Conservation (phyloP, 2,113 vertebrate species). For the Noctilio leporinus region DNA sequence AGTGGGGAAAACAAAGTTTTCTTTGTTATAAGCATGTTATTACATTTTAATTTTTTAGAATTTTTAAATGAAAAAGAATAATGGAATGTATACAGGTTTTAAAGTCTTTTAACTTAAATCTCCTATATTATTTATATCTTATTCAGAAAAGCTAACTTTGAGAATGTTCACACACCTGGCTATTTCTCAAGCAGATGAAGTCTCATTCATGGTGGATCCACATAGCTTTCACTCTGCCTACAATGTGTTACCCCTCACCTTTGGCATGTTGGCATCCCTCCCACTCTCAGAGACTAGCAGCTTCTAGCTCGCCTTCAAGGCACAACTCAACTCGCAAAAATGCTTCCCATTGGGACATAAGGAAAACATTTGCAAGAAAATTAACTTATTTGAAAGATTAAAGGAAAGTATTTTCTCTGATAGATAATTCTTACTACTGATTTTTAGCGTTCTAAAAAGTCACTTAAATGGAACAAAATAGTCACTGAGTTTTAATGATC, state of each 20-base stretch:
- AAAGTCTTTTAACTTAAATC: constrained; percentile 15
- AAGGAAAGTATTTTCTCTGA: not conserved
- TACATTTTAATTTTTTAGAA: not conserved
- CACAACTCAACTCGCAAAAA: not conserved
- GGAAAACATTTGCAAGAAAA: not conserved
- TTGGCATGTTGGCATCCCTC: not conserved
- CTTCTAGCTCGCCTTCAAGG: not conserved
- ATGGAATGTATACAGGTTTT: not conserved
- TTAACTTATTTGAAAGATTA: not conserved
- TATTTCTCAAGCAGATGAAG: not conserved
- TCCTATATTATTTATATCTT: constrained; percentile 9
- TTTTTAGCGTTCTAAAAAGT: not conserved
- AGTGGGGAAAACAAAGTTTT: not conserved
- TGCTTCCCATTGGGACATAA: not conserved
- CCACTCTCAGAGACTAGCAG: not conserved
- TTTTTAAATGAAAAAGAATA: constrained; percentile 18
- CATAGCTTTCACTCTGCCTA: not conserved
- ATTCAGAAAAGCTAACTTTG: not conserved
- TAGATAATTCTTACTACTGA: not conserved
- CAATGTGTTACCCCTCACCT: not conserved
- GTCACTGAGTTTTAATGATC: not conserved
- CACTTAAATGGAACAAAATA: not conserved
- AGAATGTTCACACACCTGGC: not conserved
- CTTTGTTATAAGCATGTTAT: not conserved
- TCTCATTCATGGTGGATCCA: not conserved